Conservation (phyloP, 2,797 vertebrate genomes). For the Holocentrus rufus region DNA sequence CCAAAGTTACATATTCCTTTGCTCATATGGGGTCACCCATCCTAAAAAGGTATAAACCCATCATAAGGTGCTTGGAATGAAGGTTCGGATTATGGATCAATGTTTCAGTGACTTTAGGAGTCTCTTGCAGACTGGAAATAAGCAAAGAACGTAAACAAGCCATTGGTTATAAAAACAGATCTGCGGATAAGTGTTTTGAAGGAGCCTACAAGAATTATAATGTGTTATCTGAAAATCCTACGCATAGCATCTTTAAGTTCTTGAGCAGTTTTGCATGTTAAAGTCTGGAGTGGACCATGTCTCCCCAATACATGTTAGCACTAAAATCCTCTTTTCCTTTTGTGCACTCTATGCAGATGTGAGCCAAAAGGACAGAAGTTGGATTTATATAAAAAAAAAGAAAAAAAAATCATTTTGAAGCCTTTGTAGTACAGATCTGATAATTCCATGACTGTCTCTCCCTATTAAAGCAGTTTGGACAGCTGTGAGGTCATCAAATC, state of each 20-base stretch:
- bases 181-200: slow-evolving; percentile 14
- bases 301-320: slow-evolving; percentile 44
- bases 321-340: background rate
- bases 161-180: slow-evolving; percentile 15
- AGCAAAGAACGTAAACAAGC: background rate
- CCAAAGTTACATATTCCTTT: background rate
- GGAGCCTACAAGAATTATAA: slow-evolving; percentile 48
- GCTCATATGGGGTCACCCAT: background rate
- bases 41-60: slow-evolving; percentile 7
- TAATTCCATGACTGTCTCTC: background rate
- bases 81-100: slow-evolving; percentile 13
- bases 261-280: slow-evolving; percentile 42
- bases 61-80: slow-evolving; percentile 35
- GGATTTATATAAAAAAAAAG: background rate
- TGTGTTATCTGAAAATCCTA: slow-evolving; percentile 58
- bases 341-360: background rate
- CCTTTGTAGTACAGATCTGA: slow-evolving; percentile 9
- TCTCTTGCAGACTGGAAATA: background rate
- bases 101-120: background rate
- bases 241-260: slow-evolving; percentile 58
- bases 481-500: background rate
- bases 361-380: background rate
- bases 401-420: background rate
- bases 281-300: slow-evolving; percentile 55
- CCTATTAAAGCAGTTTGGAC: background rate